A percentile compares a stretch with the other conserved stretches of the same genome.
phyloP scores from a whole-genome alignment of 2,113 vertebrate species.

The Corapipo altera region DNA sequence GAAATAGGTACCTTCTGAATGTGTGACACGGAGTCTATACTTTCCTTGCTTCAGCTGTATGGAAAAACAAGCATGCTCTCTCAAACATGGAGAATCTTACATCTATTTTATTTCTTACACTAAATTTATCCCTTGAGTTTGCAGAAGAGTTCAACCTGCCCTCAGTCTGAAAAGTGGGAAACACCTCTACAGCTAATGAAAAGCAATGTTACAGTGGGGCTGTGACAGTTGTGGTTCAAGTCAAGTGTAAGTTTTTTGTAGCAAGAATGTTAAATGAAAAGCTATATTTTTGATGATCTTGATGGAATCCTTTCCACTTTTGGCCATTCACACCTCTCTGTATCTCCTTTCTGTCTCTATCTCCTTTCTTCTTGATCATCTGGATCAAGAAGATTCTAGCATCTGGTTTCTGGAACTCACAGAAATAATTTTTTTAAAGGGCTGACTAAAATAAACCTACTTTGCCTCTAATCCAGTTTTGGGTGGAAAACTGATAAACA shows the following conservation, averaged over 20 bases:
- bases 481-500: neutral
- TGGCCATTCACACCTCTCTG: neutral
- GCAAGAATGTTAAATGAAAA: neutral
- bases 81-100: neutral
- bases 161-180: neutral
- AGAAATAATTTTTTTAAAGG: neutral
- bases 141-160: neutral
- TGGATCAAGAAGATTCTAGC: neutral
- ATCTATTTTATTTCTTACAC: neutral
- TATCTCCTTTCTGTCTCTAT: neutral
- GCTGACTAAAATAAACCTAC: neutral
- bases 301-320: neutral
- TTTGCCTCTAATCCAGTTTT: neutral
- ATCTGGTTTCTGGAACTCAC: neutral
- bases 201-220: fast-evolving
- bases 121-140: neutral
- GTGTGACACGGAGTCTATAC: neutral
- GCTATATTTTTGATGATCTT: neutral
- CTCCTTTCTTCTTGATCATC: too few species aligned
- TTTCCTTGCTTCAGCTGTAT: neutral
- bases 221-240: neutral
- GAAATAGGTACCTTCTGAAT: neutral
- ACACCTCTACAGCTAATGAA: neutral
- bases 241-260: neutral
- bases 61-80: neutral